These are phyloP conservation scores for Dendrocincla tyrannina DNA, from an alignment of 2,797 vertebrate species.

Conservation along the genomic window DNA sequence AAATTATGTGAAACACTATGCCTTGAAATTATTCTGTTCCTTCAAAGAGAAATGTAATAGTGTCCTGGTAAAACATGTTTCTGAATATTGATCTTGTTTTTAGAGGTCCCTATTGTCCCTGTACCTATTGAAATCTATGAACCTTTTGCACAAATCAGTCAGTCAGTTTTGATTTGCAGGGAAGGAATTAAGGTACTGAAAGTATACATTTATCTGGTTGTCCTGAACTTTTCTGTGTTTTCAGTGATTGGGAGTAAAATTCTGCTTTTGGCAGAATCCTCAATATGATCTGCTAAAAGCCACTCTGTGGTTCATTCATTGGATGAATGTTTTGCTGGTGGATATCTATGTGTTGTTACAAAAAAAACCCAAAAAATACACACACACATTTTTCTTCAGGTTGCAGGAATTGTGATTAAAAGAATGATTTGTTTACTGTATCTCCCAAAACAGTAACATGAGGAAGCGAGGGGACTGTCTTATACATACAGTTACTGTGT, in stretches of 20 bases:
- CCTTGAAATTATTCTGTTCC: not conserved
- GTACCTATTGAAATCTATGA: not conserved
- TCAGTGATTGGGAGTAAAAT: not conserved
- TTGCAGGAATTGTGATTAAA: not conserved
- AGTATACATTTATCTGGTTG: not conserved
- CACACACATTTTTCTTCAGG: not conserved
- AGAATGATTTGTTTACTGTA: not conserved
- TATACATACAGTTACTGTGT: not conserved
- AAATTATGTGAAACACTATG: not conserved
- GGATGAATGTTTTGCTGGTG: not conserved
- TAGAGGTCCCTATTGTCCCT: not conserved
- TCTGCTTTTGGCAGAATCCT: not conserved
- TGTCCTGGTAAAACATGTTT: not conserved
- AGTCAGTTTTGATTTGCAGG: not conserved
- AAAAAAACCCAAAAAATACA: too few species aligned
- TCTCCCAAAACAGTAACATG: not conserved
- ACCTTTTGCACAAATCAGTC: not conserved
- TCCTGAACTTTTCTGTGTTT: not conserved
- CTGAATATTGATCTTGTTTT: not conserved
- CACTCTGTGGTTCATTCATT: not conserved
- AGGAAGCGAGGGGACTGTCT: slow-evolving; percentile 5
- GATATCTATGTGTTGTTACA: not conserved
- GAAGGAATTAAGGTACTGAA: not conserved
- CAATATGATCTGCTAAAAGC: not conserved
- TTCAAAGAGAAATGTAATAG: not conserved